Evolutionary conservation across 2,113 vertebrate genomes (phyloP), one percentile per base, ranked within the genome.

Genomic region (Gopherus evgoodei): DNA sequence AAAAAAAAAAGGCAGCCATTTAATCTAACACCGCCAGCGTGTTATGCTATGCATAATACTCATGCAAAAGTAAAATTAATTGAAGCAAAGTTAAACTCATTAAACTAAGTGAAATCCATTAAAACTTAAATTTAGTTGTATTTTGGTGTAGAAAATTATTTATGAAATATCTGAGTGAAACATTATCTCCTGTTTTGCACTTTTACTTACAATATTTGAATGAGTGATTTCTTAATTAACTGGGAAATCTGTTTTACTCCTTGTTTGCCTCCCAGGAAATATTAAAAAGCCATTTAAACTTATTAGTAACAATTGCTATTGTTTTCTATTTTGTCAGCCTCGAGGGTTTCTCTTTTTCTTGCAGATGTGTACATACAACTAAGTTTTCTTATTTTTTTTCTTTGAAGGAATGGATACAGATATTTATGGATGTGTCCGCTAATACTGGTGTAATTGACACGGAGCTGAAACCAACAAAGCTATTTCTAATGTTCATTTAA

Each of bases 101-200:
- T 95, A 97, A 87, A 97, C 94, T 94, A 95, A 92, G 83, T 91
- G 12, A 93, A 95, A 95, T 94, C 81, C 91, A 84, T 92, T 97
- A 96, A 53, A 96, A 76, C 84, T 86, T 80, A 90, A 95, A 84
- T 88, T 91, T 72, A 91, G 96, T 59, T 9, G 50, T 91, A 84
- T 88, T 65, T 87, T 93, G 69, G 93, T 90, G 91, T 81, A 29
- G 4, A 76, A 83, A 84, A 35, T 56, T 8, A 94, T 91, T 93
- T 96, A 92, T 93, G 35, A 97, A 95, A 93, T 90, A 94, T 75
- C 94, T 93, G 93, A 97, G 76, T 93, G 79, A 95, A 97, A 27
- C 1, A 27, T 80, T 95, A 94, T 93, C 82, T 95, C 27, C 75
- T 83, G 69, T 93, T 93, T 94, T 92, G 49, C 1, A 25, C 53